Base-by-base conservation (phyloP, 2,888 invertebrate genomes). In the Catocala nupta region DNA sequence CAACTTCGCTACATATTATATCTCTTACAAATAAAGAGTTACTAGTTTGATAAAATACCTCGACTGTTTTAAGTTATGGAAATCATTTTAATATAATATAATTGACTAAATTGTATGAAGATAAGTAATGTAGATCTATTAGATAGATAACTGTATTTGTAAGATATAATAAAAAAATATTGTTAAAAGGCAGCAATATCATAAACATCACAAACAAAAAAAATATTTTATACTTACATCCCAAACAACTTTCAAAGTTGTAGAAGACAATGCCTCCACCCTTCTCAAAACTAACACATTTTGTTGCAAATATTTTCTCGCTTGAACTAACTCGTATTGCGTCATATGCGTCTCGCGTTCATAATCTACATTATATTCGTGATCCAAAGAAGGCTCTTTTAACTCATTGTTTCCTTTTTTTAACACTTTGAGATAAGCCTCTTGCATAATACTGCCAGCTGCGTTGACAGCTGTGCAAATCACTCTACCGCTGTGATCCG, bases 231-330 rank as follows among this genome's bases (percentile, higher is more conserved):
- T 67, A 95, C 96, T 94, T 87, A 97, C 97, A 94, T 96, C 96
- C 98, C 98, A 98, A 80, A 96, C 96, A 80, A 98, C 95, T 89
- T 96, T 96, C 47, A 98, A 95, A 56, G 97, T 96, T 50, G 96
- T 97, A 16, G 98, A 96, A 75, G 96, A 97, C 81, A 97, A 91
- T 50, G 97, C 95, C 84, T 95, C 95, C 65, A 95, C 93, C 83
- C 95, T 95, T 83, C 92, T 92, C 77, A 98, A 93, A 80, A 97
- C 96, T 70, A 98, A 96, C 75, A 98, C 96, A 86, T 97, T 97
- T 68, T 97, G 96, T 86, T 97, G 96, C 62, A 98, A 95, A 87
- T 97, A 96, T 82, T 96, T 96, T 80, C 97, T 94, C 52, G 97
- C 97, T 83, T 97, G 96, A 84, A 97, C 96, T 77, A 97, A 91